A percentile compares a stretch with the other conserved stretches of the same genome.
Conservation (phyloP, 2,113 vertebrate genomes). For the Guaruba guarouba region DNA sequence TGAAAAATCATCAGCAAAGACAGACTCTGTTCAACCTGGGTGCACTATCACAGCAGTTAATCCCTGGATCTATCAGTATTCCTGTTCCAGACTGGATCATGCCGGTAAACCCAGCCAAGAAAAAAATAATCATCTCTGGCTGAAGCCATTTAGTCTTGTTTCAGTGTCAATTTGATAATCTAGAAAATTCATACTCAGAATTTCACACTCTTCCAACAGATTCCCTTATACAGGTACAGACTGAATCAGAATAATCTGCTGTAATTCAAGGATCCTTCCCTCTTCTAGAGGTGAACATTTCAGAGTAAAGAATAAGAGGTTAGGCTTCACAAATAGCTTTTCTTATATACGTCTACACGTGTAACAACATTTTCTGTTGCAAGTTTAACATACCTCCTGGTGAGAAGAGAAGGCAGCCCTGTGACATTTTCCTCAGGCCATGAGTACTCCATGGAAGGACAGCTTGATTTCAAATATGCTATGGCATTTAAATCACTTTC, state of each 20-base stretch:
- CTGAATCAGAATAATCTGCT: background rate
- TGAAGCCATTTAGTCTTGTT: background rate
- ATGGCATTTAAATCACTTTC: constrained; percentile 60
- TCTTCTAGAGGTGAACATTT: background rate
- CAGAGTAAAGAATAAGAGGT: background rate
- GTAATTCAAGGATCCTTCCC: background rate
- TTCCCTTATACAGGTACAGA: background rate
- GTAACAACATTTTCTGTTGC: constrained; percentile 7
- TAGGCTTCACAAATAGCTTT: constrained; percentile 11
- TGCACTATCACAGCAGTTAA: background rate
- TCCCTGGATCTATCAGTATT: background rate
- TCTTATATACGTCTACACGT: background rate
- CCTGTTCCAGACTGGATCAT: background rate
- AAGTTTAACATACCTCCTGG: constrained; percentile 59
- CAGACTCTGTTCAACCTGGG: background rate
- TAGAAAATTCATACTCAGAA: background rate
- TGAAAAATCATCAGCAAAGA: background rate
- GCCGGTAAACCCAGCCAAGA: background rate
- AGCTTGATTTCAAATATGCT: constrained; percentile 62
- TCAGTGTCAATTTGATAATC: background rate
- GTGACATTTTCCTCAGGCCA: constrained; percentile 62
- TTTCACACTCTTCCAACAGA: background rate
- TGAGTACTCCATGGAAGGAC: constrained; percentile 56
- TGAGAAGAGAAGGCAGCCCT: constrained; percentile 61
- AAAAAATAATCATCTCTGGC: background rate